Evolutionary conservation across 2,113 vertebrate species (phyloP).

Genomic region (Ursus arctos): DNA sequence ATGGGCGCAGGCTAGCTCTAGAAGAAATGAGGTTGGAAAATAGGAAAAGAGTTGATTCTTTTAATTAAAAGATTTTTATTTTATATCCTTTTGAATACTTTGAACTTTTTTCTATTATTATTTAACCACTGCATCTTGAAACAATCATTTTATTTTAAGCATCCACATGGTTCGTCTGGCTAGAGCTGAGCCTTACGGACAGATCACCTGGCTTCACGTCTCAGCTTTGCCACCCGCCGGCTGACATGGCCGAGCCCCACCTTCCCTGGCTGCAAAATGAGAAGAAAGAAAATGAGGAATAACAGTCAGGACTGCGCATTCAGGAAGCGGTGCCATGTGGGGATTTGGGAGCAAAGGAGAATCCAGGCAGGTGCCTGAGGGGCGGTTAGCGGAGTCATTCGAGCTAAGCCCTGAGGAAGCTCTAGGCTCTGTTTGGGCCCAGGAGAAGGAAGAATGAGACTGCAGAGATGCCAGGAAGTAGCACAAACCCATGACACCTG

Average conservation of each 20-base stretch:
- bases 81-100: not conserved
- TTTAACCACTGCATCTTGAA: not conserved
- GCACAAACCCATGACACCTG: not conserved
- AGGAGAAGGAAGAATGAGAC: not conserved
- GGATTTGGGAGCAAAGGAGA: not conserved
- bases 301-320: not conserved
- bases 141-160: not conserved
- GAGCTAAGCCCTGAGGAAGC: not conserved
- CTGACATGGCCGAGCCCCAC: not conserved
- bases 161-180: not conserved
- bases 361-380: not conserved
- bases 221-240: not conserved
- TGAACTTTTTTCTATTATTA: not conserved
- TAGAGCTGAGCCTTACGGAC: not conserved
- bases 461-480: not conserved
- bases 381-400: not conserved
- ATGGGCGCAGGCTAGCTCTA: not conserved
- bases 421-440: not conserved
- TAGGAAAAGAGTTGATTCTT: not conserved
- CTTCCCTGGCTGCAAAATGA: not conserved
- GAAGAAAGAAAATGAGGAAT: not conserved
- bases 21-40: not conserved
- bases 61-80: not conserved
- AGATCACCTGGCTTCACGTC: not conserved
- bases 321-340: not conserved